Conservation (phyloP, 1,140 invertebrate genomes). For the Brachionus koreanus region DNA sequence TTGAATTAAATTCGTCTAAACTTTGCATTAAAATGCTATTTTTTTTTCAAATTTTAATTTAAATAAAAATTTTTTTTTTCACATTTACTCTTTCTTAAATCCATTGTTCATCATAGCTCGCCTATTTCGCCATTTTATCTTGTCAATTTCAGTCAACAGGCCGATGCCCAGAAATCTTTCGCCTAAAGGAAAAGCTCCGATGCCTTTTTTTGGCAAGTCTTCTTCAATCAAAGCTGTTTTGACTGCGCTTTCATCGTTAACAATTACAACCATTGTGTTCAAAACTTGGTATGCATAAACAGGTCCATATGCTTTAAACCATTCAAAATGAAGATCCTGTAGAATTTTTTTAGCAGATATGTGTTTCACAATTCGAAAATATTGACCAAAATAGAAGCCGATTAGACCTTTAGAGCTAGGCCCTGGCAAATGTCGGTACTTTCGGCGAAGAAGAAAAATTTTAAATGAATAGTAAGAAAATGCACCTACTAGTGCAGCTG, state of each 20-base stretch:
- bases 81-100: slow-evolving; percentile 21
- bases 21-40: neutral
- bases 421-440: slow-evolving; percentile 8
- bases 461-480: neutral
- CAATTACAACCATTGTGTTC: neutral
- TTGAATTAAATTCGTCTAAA: slow-evolving; percentile 3
- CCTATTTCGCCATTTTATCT: neutral
- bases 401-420: neutral
- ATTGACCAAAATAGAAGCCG: slow-evolving; percentile 37
- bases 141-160: neutral
- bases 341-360: neutral
- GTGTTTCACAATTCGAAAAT: neutral
- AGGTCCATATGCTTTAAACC: neutral
- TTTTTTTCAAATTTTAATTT: neutral
- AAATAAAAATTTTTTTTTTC: neutral
- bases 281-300: neutral
- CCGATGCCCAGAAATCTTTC: neutral
- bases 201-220: neutral
- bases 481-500: neutral
- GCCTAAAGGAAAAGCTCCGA: neutral
- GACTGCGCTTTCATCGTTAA: neutral
- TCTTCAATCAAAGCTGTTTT: neutral
- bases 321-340: neutral
- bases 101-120: neutral
- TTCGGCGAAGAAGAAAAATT: neutral